A percentile compares a stretch with the other conserved stretches of the same genome.
phyloP scores from a whole-genome alignment of 2,888 invertebrate genomes.

The Limnephilus auricula region DNA sequence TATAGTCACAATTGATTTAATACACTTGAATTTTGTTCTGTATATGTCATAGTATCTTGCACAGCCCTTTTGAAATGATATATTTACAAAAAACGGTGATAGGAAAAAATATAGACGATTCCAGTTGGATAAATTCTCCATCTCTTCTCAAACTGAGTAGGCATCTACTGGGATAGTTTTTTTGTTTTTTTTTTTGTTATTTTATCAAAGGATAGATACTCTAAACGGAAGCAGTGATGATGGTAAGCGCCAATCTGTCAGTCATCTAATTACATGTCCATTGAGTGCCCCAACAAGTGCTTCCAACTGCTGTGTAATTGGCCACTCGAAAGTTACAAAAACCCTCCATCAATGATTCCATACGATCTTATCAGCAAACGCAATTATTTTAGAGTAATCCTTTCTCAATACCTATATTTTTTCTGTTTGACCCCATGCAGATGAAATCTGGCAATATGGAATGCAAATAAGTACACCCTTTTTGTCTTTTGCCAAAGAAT shows the following conservation, averaged over 20 bases:
- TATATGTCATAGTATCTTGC: not conserved
- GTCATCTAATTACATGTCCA: slow-evolving; percentile 2
- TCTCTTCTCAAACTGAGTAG: not conserved
- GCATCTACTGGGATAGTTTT: not conserved
- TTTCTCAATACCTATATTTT: not conserved
- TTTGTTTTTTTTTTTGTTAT: too few relatives aligned
- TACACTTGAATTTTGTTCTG: too few relatives aligned
- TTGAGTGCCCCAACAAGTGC: not conserved
- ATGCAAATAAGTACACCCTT: not conserved
- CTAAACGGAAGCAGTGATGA: not conserved
- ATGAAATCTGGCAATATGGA: not conserved
- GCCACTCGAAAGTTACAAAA: not conserved
- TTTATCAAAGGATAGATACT: not conserved
- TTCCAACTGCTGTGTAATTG: not conserved
- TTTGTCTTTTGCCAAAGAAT: not conserved
- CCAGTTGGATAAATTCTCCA: not conserved
- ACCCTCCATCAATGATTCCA: not conserved
- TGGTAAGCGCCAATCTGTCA: not conserved
- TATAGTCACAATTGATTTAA: too few relatives aligned
- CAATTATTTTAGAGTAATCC: not conserved
- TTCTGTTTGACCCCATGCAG: not conserved
- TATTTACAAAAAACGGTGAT: not conserved
- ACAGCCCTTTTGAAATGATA: not conserved
- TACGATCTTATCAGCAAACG: not conserved
- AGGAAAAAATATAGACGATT: not conserved